Conservation (phyloP, 2,797 vertebrate species). For the Oreochromis mossambicus region DNA sequence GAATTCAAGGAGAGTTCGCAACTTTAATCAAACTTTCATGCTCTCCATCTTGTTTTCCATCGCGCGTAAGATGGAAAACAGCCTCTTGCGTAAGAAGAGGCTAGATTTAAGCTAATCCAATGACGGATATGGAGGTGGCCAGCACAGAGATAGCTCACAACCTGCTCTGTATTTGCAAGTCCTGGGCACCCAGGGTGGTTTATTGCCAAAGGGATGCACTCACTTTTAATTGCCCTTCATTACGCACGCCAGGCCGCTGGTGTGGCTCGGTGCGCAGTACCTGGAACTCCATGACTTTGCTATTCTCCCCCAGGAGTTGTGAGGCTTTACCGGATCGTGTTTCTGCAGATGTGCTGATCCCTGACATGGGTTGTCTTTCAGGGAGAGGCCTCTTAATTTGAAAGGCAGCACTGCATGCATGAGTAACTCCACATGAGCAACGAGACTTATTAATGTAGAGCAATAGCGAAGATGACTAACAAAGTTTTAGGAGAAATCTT, state of each 20-base stretch:
- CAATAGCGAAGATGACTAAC: not conserved
- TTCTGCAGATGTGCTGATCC: slow-evolving; percentile 47
- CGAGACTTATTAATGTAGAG: not conserved
- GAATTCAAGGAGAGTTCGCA: not conserved
- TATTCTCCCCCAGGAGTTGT: not conserved
- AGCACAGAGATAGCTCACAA: not conserved
- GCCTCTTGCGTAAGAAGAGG: slow-evolving; percentile 36
- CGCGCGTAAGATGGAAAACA: not conserved
- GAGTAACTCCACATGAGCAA: not conserved
- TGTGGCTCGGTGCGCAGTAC: slow-evolving; percentile 24
- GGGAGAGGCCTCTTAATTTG: slow-evolving; percentile 30
- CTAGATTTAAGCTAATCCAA: slow-evolving; percentile 43
- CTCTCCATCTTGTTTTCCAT: not conserved
- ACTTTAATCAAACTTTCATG: not conserved
- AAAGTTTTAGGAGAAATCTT: not conserved
- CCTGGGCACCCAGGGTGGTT: not conserved
- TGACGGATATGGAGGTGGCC: not conserved
- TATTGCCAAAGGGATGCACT: not conserved
- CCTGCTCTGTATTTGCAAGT: not conserved
- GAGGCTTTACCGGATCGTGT: slow-evolving; percentile 41
- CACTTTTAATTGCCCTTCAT: not conserved
- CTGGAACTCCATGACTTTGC: slow-evolving; percentile 36
- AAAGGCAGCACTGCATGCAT: not conserved
- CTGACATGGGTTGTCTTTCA: slow-evolving; percentile 48
- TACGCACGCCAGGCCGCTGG: slow-evolving; percentile 20